Evolutionary conservation across 1,140 invertebrate genomes (phyloP).

Genomic region (Drosophila kikkawai): DNA sequence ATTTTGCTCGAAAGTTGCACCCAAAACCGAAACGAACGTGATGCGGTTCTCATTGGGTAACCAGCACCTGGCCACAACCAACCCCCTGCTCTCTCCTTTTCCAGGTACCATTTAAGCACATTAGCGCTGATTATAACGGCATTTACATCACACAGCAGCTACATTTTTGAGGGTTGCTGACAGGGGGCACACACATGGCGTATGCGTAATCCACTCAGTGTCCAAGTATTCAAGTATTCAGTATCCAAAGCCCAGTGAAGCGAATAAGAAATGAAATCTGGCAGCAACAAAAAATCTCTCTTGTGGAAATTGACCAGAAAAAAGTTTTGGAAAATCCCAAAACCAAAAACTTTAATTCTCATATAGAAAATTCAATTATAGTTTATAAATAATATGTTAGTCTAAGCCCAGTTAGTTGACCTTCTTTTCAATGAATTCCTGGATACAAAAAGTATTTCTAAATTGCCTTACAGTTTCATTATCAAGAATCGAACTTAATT

Average conservation of each 20-base stretch:
- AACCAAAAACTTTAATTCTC: constrained; percentile 1
- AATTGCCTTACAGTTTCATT: constrained; percentile 1
- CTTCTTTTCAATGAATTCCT: background rate
- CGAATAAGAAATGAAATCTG: constrained; percentile 3
- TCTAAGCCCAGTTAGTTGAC: background rate
- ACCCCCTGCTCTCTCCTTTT: background rate
- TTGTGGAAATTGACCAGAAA: constrained; percentile 17
- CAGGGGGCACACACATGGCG: constrained; percentile 54
- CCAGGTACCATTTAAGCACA: constrained; percentile 68
- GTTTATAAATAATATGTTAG: background rate
- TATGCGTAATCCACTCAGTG: constrained; percentile 60
- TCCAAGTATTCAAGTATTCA: background rate
- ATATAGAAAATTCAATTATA: background rate
- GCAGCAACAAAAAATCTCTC: background rate
- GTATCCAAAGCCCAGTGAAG: background rate
- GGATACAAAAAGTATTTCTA: background rate
- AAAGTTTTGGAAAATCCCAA: constrained; percentile 1
- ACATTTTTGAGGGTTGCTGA: constrained; percentile 40
- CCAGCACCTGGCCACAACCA: background rate
- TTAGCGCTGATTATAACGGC: constrained; percentile 77
- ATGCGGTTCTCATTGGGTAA: constrained; percentile 35
- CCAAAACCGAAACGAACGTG: constrained; percentile 18
- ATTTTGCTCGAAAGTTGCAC: constrained; percentile 33
- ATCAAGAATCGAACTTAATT: background rate
- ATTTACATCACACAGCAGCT: constrained; percentile 71